These are phyloP conservation scores for Conistra vaccinii DNA, from an alignment of 2,888 invertebrate genomes.

Conservation along the genomic window DNA sequence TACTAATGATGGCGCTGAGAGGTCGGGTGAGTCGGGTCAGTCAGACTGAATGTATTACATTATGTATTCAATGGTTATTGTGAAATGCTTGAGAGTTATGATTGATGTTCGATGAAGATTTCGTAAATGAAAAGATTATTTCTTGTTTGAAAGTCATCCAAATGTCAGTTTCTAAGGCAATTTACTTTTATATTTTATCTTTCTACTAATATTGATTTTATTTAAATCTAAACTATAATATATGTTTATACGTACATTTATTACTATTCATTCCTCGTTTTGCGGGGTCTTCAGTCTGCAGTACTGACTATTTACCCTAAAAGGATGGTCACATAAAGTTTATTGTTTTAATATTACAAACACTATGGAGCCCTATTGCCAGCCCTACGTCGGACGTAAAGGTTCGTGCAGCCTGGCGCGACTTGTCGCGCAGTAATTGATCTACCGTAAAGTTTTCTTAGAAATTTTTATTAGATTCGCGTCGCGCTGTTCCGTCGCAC, in stretches of 20 bases:
- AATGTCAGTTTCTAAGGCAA: not conserved
- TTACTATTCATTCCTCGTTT: not conserved
- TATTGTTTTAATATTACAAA: not conserved
- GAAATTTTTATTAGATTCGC: too few species aligned
- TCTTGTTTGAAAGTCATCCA: not conserved
- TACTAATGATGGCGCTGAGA: slow-evolving; percentile 3
- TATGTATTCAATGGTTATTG: not conserved
- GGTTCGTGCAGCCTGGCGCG: too few species aligned
- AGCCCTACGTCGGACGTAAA: not conserved
- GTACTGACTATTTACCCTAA: not conserved
- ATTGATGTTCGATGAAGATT: slow-evolving; percentile 3
- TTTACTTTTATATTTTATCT: not conserved
- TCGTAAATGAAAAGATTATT: slow-evolving; percentile 2
- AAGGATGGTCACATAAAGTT: not conserved
- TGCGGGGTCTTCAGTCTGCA: not conserved
- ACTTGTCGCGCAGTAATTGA: too few species aligned
- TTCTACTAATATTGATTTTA: not conserved
- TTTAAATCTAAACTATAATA: not conserved
- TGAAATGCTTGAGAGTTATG: not conserved
- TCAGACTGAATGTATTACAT: not conserved
- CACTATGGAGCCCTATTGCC: not conserved
- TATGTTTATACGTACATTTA: too few species aligned
- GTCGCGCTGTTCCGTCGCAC: too few species aligned
- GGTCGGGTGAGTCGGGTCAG: too few species aligned
- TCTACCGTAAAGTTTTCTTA: too few species aligned